A percentile compares a stretch with the other conserved stretches of the same genome.
phyloP scores from a whole-genome alignment of 2,113 vertebrate genomes.

The Tetrao urogallus region DNA sequence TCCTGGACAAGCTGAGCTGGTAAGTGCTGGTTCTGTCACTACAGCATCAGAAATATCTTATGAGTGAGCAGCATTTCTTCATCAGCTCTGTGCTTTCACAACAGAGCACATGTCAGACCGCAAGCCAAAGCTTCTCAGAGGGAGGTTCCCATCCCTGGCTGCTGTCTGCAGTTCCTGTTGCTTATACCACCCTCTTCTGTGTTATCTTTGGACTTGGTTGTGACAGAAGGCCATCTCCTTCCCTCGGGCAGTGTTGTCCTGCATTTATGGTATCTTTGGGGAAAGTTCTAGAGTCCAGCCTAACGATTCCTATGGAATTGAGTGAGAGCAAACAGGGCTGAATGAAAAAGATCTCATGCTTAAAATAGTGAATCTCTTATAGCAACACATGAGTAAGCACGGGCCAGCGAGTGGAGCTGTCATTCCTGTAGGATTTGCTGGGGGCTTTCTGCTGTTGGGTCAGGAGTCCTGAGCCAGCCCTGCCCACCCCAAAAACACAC shows the following conservation, averaged over 20 bases:
- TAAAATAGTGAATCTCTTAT: slow-evolving; percentile 25
- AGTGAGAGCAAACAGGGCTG: neutral
- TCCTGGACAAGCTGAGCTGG: neutral
- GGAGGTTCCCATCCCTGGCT: neutral
- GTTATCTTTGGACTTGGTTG: neutral
- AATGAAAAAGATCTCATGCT: neutral
- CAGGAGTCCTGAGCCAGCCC: neutral
- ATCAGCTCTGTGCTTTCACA: neutral
- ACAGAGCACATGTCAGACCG: rapidly evolving
- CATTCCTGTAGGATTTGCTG: neutral
- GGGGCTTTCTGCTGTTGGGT: neutral
- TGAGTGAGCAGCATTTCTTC: neutral
- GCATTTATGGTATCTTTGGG: neutral
- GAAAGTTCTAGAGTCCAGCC: neutral
- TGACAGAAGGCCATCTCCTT: neutral
- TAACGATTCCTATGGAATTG: neutral
- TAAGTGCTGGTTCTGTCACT: neutral
- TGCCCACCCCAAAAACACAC: too few relatives aligned
- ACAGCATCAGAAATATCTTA: neutral
- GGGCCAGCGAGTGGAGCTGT: neutral
- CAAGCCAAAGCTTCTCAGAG: too few relatives aligned
- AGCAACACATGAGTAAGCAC: neutral
- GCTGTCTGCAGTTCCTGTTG: neutral
- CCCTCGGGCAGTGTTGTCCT: neutral
- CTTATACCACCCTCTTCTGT: neutral